A percentile compares a stretch with the other conserved stretches of the same genome.
Evolutionary conservation across 1,140 invertebrate species (phyloP).

Genomic region (Drosophila pseudoananassae): DNA sequence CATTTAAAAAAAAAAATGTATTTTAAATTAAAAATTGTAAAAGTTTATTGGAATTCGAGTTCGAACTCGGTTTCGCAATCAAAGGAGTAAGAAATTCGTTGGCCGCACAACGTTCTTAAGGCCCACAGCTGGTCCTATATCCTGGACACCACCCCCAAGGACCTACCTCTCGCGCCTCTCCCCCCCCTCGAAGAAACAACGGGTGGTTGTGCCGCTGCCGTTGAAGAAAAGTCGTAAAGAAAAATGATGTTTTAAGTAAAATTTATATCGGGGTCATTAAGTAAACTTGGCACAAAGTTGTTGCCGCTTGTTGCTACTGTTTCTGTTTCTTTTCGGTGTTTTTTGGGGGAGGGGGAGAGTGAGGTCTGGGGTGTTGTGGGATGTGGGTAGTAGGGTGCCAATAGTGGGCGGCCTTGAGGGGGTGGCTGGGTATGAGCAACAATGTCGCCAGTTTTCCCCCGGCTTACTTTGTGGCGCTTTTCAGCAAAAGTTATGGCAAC

Average conservation of each 20-base stretch:
- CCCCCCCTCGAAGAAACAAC: constrained; percentile 7
- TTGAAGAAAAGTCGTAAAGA: constrained; percentile 72
- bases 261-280: constrained; percentile 82
- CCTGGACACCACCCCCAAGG: not conserved
- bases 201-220: not conserved
- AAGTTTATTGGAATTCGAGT: constrained; percentile 14
- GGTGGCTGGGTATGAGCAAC: constrained; percentile 46
- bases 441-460: constrained; percentile 74
- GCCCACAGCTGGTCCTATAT: constrained; percentile 3
- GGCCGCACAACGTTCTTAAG: constrained; percentile 36
- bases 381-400: not conserved
- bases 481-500: constrained; percentile 56
- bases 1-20: too few relatives aligned
- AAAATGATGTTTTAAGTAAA: constrained; percentile 83
- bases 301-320: constrained; percentile 59
- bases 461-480: constrained; percentile 74
- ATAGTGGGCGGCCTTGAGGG: not conserved
- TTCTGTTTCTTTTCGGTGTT: constrained; percentile 10
- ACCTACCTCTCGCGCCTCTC: not conserved
- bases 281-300: constrained; percentile 82
- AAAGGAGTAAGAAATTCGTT: constrained; percentile 24
- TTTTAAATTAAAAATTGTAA: too few relatives aligned
- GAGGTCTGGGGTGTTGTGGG: not conserved
- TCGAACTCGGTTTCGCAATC: constrained; percentile 13
- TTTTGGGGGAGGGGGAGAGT: not conserved